Evolutionary conservation across 2,888 invertebrate genomes (phyloP), one percentile per base, ranked within the genome.

Genomic region (Euproctis similis): DNA sequence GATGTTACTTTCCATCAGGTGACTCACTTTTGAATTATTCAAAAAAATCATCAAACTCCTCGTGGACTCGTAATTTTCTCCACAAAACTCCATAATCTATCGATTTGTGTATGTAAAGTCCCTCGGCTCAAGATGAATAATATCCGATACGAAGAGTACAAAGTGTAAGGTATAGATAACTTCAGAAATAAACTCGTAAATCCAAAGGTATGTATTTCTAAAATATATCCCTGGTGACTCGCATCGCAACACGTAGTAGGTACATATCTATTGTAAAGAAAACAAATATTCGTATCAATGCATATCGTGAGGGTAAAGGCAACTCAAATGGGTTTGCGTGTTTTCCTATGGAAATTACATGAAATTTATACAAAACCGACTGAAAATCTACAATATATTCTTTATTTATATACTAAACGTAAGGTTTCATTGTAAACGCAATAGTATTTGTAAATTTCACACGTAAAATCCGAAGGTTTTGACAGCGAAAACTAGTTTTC

Each of bases 301-400:
- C 54, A 53, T 57, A 64, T 59, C 64, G 61, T 58, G 53, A 50
- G 57, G 40, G 53, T 61, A 64, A 73, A n/a, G n/a, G 65, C 73
- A 64, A 72, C 69, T 69, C 66, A 70, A 70, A 74, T 60, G 57
- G 36, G 53, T 59, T 58, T 57, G 53, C 59, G 60, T 57, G 58
- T 61, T 63, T 67, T 63, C 60, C 59, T 64, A 74, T 71, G 70
- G 62, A 69, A 71, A 74, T 74, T 59, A n/a, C n/a, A n/a, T n/a
- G n/a, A n/a, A n/a, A n/a, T n/a, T n/a, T n/a, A n/a, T n/a, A n/a
- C n/a, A n/a, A n/a, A n/a, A n/a, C n/a, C n/a, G n/a, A n/a, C n/a
- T n/a, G n/a, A n/a, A n/a, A n/a, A n/a, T n/a, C n/a, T n/a, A n/a
- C n/a, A n/a, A n/a, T n/a, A n/a, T n/a, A n/a, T n/a, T n/a, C n/a